Evolutionary conservation across 1,140 invertebrate species (phyloP).

Genomic region (Halictus rubicundus): DNA sequence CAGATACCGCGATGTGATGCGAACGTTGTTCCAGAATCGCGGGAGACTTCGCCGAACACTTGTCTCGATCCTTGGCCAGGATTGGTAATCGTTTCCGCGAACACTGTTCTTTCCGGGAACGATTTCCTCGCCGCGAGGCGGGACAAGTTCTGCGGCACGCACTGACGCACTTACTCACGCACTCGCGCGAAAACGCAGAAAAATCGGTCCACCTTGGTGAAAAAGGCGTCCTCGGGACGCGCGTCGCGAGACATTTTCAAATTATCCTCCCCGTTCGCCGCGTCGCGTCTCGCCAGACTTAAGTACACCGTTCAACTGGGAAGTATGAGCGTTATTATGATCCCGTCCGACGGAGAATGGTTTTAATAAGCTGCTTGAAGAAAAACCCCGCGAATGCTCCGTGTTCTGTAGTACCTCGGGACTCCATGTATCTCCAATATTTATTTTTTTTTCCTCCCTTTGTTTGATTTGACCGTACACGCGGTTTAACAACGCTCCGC

Average conservation of each 20-base stretch:
- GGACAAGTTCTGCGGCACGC: no score
- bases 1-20: no score
- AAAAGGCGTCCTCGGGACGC: not conserved
- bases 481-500: no score
- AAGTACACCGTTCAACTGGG: not conserved
- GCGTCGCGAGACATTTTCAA: constrained; percentile 12
- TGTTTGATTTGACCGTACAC: no score
- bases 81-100: constrained; percentile 35
- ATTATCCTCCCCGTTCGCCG: constrained; percentile 11
- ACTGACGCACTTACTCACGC: not conserved
- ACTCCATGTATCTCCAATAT: not conserved
- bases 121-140: constrained; percentile 1
- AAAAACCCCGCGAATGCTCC: not conserved
- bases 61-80: not conserved
- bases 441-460: no score
- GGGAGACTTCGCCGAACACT: no score
- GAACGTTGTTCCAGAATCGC: no score
- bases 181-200: not conserved
- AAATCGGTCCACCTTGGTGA: not conserved
- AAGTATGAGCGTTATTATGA: not conserved
- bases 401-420: not conserved
- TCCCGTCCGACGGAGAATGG: not conserved
- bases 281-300: not conserved
- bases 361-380: constrained; percentile 14
- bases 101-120: constrained; percentile 13